Base-by-base conservation (phyloP, 1,140 invertebrate genomes). In the Monomorium pharaonis region DNA sequence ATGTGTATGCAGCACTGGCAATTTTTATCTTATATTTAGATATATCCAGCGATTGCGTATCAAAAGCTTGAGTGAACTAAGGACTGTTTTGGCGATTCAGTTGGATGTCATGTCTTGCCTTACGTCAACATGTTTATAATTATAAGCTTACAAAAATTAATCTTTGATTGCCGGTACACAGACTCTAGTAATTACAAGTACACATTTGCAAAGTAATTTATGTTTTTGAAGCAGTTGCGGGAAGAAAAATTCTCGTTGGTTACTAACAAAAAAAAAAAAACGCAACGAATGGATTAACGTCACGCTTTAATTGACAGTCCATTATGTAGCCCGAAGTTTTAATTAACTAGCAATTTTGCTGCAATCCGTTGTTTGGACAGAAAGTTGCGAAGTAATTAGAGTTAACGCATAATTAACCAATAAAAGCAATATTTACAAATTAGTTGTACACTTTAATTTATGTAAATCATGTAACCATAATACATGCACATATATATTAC, bases 261-360 rank as follows among this genome's bases (percentile, higher is more conserved):
- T 51, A 24, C 33, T 72, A 74, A 74, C 37, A 18, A 58, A 72
- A 77, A 72, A 74, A 77, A 44, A 37, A 37, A 37, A 37, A 72
- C 24, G 14, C 51, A 42, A 58, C 78, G 78, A 83, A 83, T 83
- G 78, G 78, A 83, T 74, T 83, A 83, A 83, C 78, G 78, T 83
- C 78, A 72, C 27, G 49, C n/a, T 83, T 83, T 83, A 83, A 83
- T 83, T 83, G 78, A 83, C 78, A 83, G 78, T 83, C 78, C 78
- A 83, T 83, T 83, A 72, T 58, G 67, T 74, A 58, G 78, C n/a
- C 27, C 12, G 51, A 83, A 83, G 78, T 83, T 83, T 83, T 83
- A 83, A 83, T 83, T 83, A 83, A 83, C 67, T 83, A 42, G 42
- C 72, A 72, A 83, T 83, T 83, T 83, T 58, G 67, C 24, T 58